Evolutionary conservation across 2,888 invertebrate genomes (phyloP), one percentile per base, ranked within the genome.

Genomic region (Synanthedon formicaeformis): DNA sequence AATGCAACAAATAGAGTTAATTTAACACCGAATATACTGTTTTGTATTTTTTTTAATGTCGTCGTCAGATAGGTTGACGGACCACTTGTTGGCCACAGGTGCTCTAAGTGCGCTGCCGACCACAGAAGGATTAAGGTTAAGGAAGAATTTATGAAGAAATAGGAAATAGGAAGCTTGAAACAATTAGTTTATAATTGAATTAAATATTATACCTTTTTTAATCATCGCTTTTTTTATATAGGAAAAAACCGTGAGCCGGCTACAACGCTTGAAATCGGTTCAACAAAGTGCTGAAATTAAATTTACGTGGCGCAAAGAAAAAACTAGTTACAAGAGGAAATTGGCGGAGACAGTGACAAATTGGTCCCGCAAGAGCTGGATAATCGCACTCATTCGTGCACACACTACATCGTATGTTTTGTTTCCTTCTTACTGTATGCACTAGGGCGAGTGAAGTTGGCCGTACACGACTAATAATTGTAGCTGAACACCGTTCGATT

Each of bases 311-410:
- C 70, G 78, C 75, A 80, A 82, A 81, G 81, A 86, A 84, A 86
- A 84, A 86, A 83, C 84, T 85, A 84, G 82, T 85, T 85, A 82
- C 83, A 77, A 77, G 79, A 73, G 81, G 79, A 86, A 86, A 86
- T 85, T 86, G 83, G 78, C 74, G 78, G 75, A 76, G 86, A 86
- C 86, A 84, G 78, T 85, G 86, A 86, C 81, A 85, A 85, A 86
- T 84, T 78, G 83, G 77, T 71, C 77, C 75, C 76, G 68, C 78
- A 72, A 79, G 77, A 81, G 75, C 70, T 72, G 69, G 64, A 57
- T 72, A 61, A 62, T 57, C 56, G 57, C 54, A 68, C 74, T 64
- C 68, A 49, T 62, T 81, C 69, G 66, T 64, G 60, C 74, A 57
- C 57, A 64, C 62, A 57, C 55, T 54, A 56, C 51, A 56, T 55